Base-by-base conservation (phyloP, 2,113 vertebrate genomes). In the Gadus macrocephalus region DNA sequence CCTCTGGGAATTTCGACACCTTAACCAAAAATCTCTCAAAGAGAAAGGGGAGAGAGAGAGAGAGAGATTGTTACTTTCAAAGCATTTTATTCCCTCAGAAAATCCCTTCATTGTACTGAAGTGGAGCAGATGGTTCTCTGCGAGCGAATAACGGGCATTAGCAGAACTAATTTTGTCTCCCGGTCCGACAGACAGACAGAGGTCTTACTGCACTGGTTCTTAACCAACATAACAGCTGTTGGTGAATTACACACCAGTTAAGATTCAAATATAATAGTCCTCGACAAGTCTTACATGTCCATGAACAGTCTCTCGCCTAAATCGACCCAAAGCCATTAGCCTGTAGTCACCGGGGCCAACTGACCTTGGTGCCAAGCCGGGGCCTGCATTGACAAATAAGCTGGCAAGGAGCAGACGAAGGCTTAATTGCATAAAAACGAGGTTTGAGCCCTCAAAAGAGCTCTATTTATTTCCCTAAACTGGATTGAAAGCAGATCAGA, bases 141-240 rank as follows among this genome's bases (percentile, higher is more conserved):
- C 80, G 81, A 95, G 94, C 94, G 95, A 95, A 95, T 95, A 92
- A 92, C 93, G 94, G 94, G 77, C 78, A 80, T 94, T 93, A 93
- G 95, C 95, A 95, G 95, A 95, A 97, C 96, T 95, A 98, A 98
- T 98, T 95, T 96, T 93, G 93, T 92, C 95, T 95, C 87, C 92
- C 92, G 92, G 92, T 94, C 93, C 85, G 91, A 95, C 93, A 93
- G 95, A 93, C 93, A 62, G 95, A 93, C 93, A 92, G 91, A 92
- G 73, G 17, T 28, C 71, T 82, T 62, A 77, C 76, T 76, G 70
- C 82, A 49, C 77, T 7, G n/a, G 55, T 76, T 71, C 74, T 89
- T 89, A 87, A 87, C 87, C 83, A 87, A 81, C 70, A 79, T 93
- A 96, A 94, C 95, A 98, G 96, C 95, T 97, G 96, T 89, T 87